Percentiles rank a stretch among this genome's conserved stretches.
These are phyloP conservation scores for Pentalonia nigronervosa DNA, from an alignment of 1,140 invertebrate species.

Conservation along the genomic window DNA sequence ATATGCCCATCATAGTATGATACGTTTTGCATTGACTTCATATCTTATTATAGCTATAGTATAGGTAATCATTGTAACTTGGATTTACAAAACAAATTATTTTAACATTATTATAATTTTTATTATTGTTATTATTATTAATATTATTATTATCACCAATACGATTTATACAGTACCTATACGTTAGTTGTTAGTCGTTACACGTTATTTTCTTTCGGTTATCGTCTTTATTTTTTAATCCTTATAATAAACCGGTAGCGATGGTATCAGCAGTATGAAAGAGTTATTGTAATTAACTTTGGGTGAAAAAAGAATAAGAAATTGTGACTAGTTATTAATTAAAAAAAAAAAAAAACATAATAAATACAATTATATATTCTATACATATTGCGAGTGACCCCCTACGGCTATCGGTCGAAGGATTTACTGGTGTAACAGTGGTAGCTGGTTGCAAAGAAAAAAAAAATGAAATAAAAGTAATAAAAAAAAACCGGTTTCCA, in stretches of 20 bases:
- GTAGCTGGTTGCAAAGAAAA: conserved; percentile 47
- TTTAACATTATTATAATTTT: background rate
- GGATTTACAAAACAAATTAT: background rate
- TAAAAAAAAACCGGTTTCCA: conserved; percentile 44
- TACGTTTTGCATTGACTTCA: background rate
- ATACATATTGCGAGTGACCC: background rate
- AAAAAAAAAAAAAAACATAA: conserved; percentile 7
- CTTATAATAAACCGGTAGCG: conserved; percentile 36
- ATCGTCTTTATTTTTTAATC: too few species aligned
- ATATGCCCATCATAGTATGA: background rate
- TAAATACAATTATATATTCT: conserved; percentile 34
- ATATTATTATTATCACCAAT: background rate
- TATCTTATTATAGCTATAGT: background rate
- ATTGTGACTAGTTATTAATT: conserved; percentile 41
- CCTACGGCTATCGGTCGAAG: conserved; percentile 42
- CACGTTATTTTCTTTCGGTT: background rate
- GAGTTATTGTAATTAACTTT: conserved; percentile 48
- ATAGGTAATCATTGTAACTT: background rate
- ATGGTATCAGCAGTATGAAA: conserved; percentile 28
- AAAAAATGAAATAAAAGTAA: conserved; percentile 37
- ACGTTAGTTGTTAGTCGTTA: background rate
- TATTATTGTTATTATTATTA: background rate
- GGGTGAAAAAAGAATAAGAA: conserved; percentile 1
- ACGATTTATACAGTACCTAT: background rate
- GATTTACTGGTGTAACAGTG: conserved; percentile 54